These are phyloP conservation scores for Ptychadena robeensis DNA, from an alignment of 2,797 vertebrate species.

Conservation along the genomic window DNA sequence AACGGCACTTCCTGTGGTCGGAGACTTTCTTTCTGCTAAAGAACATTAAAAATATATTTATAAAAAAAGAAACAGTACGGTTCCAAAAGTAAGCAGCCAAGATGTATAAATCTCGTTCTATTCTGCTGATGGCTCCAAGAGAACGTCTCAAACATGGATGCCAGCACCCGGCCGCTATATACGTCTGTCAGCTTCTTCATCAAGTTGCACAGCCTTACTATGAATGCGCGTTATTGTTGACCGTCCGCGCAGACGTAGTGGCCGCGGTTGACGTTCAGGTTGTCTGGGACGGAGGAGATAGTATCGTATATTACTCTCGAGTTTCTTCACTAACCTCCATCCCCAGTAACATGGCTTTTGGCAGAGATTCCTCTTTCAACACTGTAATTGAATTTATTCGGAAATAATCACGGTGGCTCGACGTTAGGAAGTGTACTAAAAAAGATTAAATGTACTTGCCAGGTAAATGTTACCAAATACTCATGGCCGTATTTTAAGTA, in stretches of 20 bases:
- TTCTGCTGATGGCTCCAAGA: constrained; percentile 36
- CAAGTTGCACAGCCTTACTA: constrained; percentile 22
- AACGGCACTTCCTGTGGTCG: constrained; percentile 48
- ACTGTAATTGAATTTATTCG: constrained; percentile 20
- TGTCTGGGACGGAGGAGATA: constrained; percentile 24
- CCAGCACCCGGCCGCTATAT: constrained; percentile 9
- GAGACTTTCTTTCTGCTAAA: constrained; percentile 32
- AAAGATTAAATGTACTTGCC: constrained; percentile 72
- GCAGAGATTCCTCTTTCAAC: constrained; percentile 20
- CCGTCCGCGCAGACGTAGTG: constrained; percentile 16
- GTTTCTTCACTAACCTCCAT: constrained; percentile 5
- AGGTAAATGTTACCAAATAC: constrained; percentile 77
- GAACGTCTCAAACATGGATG: constrained; percentile 31
- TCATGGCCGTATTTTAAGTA: constrained; percentile 70
- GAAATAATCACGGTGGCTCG: constrained; percentile 62
- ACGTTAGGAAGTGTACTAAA: constrained; percentile 73
- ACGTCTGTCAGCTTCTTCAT: constrained; percentile 45
- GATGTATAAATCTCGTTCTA: constrained; percentile 49
- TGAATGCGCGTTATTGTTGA: constrained; percentile 51
- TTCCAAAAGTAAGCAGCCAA: constrained; percentile 44
- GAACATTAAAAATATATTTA: too few species aligned
- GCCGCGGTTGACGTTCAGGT: constrained; percentile 5
- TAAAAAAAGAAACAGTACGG: constrained; percentile 36
- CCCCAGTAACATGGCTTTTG: constrained; percentile 33
- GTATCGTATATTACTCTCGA: constrained; percentile 13